Base-by-base conservation (phyloP, 92 coral and sea anemone genomes). In the Phenganax marumi region DNA sequence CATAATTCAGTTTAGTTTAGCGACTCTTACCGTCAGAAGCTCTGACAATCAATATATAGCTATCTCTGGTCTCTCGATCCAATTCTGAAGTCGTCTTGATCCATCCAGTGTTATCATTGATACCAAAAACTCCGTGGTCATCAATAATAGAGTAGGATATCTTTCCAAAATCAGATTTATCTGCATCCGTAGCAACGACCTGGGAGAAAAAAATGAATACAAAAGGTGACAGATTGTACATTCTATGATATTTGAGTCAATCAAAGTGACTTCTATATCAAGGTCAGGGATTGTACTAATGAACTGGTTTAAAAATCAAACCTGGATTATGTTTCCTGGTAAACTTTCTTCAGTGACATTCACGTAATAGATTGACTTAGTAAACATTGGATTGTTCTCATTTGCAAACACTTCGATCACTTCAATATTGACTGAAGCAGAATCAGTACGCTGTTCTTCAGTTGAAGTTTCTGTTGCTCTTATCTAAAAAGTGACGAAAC, bases 381-480 rank as follows among this genome's bases (percentile, higher is more conserved):
- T 63, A 47, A 78, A 78, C 19, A 11, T 12, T 0, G 92, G 89
- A 21, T 88, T 22, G 92, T 89, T 85, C 68, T 89, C 92, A 58
- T 89, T 89, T 19, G 73, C 76, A 17, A 78, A 62, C 18, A 78
- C 52, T 21, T 78, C 83, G 19, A 73, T 78, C 18, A 78, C 73
- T 46, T 78, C 52, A 8, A 78, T 10, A 13, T 39, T 50, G 52
- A 78, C 47, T 0, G 50, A 39, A 8, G 83, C 71, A 8, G 83
- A 58, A 23, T 78, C 83, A 47, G 48, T 78, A 23, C 1, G 61
- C 33, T 39, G 48, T 48, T 78, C 83, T 22, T 12, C 23, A 1
- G 83, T 78, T 13, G 24, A 63, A 8, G 50, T 61, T 50, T 78
- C 83, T 62, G 58, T 78, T n/a, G 83, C 83, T 17, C 23, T 62